Percentiles rank a stretch among this genome's conserved stretches.
Conservation (phyloP, 2,113 vertebrate genomes). For the Heptranchias perlo region DNA sequence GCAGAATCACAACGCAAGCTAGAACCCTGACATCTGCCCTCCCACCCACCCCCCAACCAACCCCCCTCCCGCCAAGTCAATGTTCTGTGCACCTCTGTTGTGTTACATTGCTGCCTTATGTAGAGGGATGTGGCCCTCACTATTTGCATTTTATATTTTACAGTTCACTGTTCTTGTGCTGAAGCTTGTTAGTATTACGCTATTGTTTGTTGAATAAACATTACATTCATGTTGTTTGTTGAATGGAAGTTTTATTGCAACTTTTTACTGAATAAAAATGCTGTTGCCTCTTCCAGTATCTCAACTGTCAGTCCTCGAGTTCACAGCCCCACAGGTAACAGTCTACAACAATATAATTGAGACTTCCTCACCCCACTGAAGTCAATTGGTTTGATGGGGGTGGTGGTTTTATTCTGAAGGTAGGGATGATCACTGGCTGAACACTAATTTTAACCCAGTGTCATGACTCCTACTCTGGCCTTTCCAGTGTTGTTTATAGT, state of each 20-base stretch:
- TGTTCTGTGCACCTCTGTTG: no score
- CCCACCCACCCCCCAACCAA: no score
- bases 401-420: neutral
- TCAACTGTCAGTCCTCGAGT: neutral
- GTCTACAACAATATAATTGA: neutral
- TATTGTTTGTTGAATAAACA: neutral
- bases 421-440: neutral
- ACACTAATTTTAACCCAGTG: neutral
- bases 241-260: neutral
- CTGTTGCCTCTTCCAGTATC: neutral
- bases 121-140: neutral
- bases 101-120: no score
- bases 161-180: neutral
- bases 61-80: neutral
- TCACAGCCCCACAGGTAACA: neutral
- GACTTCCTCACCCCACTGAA: neutral
- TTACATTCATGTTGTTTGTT: neutral
- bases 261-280: neutral
- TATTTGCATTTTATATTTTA: neutral
- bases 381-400: no score
- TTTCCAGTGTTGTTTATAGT: neutral
- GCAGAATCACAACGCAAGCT: neutral
- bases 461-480: neutral
- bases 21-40: neutral
- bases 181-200: neutral